A percentile compares a stretch with the other conserved stretches of the same genome.
phyloP scores from a whole-genome alignment of 2,888 invertebrate species.

The Polydrusus pterygomalis region DNA sequence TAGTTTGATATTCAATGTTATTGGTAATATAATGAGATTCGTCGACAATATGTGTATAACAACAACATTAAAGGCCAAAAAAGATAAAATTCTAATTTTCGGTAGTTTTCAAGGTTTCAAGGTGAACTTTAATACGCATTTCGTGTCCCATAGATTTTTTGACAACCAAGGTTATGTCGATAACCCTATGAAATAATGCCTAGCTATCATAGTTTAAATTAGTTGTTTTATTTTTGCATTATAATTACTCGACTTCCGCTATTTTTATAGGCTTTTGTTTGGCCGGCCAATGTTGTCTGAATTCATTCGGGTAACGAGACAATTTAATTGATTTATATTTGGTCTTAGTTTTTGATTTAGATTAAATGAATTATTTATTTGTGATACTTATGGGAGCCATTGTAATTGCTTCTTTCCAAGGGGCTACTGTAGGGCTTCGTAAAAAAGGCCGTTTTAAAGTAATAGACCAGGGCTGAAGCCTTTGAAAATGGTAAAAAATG shows the following conservation, averaged over 20 bases:
- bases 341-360: not conserved
- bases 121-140: slow-evolving; percentile 43
- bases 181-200: slow-evolving; percentile 44
- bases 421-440: no score
- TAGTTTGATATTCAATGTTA: no score
- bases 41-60: not conserved
- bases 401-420: not conserved
- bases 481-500: no score
- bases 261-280: slow-evolving; percentile 31
- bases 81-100: slow-evolving; percentile 52
- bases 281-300: slow-evolving; percentile 14
- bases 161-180: slow-evolving; percentile 52
- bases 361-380: not conserved
- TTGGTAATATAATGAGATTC: not conserved
- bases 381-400: not conserved
- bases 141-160: slow-evolving; percentile 37
- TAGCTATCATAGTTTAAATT: slow-evolving; percentile 40
- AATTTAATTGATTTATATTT: slow-evolving; percentile 3
- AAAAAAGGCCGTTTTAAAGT: no score
- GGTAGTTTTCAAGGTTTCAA: slow-evolving; percentile 44
- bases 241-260: slow-evolving; percentile 43
- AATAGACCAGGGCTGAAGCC: no score
- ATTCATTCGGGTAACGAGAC: slow-evolving; percentile 4
- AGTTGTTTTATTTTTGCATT: slow-evolving; percentile 43
- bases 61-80: slow-evolving; percentile 36